Conservation (phyloP, 2,888 invertebrate species). For the Archips xylosteana region DNA sequence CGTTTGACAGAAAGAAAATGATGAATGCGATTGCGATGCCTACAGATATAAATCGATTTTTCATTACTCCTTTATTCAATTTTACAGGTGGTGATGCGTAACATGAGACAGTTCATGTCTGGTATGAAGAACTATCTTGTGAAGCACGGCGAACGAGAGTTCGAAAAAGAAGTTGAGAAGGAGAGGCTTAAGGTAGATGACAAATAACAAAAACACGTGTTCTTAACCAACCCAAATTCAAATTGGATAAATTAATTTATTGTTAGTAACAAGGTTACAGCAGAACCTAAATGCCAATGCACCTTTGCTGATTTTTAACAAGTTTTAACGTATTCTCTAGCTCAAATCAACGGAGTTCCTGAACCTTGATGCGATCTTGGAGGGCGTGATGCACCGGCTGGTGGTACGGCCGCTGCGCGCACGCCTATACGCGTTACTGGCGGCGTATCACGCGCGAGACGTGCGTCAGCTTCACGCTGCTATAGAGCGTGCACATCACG, state of each 20-base stretch:
- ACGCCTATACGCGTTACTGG: slow-evolving; percentile 93
- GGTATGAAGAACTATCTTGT: slow-evolving; percentile 99
- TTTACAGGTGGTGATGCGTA: slow-evolving; percentile 91
- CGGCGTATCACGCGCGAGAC: slow-evolving; percentile 95
- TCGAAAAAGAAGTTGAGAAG: slow-evolving; percentile 95
- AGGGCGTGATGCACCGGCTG: slow-evolving; percentile 96
- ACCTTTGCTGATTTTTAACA: not conserved
- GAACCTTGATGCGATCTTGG: slow-evolving; percentile 97
- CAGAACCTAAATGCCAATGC: not conserved
- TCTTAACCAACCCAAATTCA: too few relatives aligned
- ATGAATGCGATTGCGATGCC: too few relatives aligned
- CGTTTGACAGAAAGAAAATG: not conserved
- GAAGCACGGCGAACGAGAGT: slow-evolving; percentile 97
- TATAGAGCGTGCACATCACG: slow-evolving; percentile 88
- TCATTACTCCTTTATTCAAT: not conserved
- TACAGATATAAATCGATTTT: not conserved
- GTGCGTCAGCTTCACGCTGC: slow-evolving; percentile 90
- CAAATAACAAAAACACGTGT: too few relatives aligned
- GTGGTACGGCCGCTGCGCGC: slow-evolving; percentile 94
- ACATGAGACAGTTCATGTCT: slow-evolving; percentile 98
- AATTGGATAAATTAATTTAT: too few relatives aligned
- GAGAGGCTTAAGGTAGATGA: slow-evolving; percentile 91
- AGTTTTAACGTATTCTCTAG: slow-evolving; percentile 62
- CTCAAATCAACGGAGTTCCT: slow-evolving; percentile 96
- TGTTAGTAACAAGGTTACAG: not conserved